Evolutionary conservation across 2,888 invertebrate genomes (phyloP), one percentile per base, ranked within the genome.

Genomic region (Pollenia angustigena): DNA sequence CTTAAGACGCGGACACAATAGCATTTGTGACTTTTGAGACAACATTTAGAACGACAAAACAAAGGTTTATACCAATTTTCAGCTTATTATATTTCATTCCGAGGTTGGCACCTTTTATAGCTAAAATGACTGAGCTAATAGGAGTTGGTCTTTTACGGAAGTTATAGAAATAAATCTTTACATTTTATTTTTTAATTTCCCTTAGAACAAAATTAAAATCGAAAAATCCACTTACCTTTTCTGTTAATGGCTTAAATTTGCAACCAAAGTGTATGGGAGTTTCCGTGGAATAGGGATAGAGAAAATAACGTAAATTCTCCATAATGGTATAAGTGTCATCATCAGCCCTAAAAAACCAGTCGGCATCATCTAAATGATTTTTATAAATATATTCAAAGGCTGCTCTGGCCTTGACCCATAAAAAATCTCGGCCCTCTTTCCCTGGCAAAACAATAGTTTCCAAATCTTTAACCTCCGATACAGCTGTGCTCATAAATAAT

Each of bases 351-450:
- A 99, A 94, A 93, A 99, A 99, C 98, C 98, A 99, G 93, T 99
- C 99, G 1, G 97, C 97, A 78, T 98, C 95, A 89, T 98, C 95
- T 71, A 96, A 94, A 92, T 98, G 96, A 91, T 98, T 94, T 89
- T 97, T 95, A 91, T 98, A 97, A 23, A 98, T 96, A 91, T 98
- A 98, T 90, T 96, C 95, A 92, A 98, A 98, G 0, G 98, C 98
- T 89, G 96, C 97, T 93, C 98, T 99, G 0, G 99, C 99, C 94
- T 99, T 99, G 4, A 96, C 98, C 99, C 99, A 99, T n/a, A 99
- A 94, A 91, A 96, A 96, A 91, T 99, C 95, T n/a, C 99, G 94
- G 0, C 98, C 98, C 92, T 99, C 99, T 1, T 94, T 93, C 0
- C 99, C 97, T 1, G 97, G 96, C 83, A 99, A 94, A 46, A 96